phyloP scores from a whole-genome alignment of 2,113 vertebrate species.

The Calidris pygmaea region DNA sequence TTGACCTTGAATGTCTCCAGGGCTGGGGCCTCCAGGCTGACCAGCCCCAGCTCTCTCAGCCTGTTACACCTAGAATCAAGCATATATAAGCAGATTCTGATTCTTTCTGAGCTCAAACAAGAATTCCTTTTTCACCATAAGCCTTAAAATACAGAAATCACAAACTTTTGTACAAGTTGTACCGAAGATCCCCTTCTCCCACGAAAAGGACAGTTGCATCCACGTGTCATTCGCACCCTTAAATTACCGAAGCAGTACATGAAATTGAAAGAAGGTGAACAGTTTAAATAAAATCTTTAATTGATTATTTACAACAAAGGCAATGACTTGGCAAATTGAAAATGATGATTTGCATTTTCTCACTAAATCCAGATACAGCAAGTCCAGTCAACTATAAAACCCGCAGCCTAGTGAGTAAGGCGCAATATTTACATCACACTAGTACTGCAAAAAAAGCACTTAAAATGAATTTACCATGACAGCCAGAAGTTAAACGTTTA shows the following conservation, averaged over 20 bases:
- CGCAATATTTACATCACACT: conserved; percentile 70
- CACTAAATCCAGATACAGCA: conserved; percentile 37
- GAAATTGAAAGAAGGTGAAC: neutral
- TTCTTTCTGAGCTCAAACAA: neutral
- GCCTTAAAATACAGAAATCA: neutral
- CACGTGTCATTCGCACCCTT: neutral
- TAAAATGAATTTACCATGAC: conserved; percentile 30
- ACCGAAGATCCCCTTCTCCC: neutral
- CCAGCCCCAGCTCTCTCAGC: too few relatives aligned
- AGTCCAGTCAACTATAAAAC: conserved; percentile 38
- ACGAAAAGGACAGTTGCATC: neutral
- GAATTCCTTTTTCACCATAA: neutral
- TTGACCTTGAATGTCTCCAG: too few relatives aligned
- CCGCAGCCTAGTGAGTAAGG: conserved; percentile 72
- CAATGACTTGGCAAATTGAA: conserved; percentile 52
- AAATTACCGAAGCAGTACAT: neutral
- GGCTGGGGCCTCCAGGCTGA: too few relatives aligned
- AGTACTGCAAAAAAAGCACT: conserved; percentile 70
- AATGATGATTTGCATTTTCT: conserved; percentile 18
- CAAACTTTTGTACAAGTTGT: neutral
- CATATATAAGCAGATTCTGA: neutral
- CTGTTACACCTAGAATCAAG: neutral
- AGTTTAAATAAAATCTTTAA: conserved; percentile 71
- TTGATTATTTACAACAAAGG: conserved; percentile 70
- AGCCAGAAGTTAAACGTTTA: conserved; percentile 36